A percentile compares a stretch with the other conserved stretches of the same genome.
Conservation (phyloP, 2,797 vertebrate genomes). For the Gallinago solitaria region DNA sequence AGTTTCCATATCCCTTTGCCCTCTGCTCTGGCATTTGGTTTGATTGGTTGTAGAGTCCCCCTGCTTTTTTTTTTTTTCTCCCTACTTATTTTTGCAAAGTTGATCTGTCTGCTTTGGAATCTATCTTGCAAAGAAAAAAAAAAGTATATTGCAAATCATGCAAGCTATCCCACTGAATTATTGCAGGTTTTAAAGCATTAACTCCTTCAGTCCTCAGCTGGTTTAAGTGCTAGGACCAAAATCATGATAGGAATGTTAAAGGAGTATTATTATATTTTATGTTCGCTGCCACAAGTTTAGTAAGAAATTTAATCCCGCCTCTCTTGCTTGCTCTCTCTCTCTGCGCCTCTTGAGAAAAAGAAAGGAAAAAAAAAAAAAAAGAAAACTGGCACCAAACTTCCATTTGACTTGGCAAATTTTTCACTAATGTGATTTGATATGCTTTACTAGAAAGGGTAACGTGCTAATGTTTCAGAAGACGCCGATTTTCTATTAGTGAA, state of each 20-base stretch:
- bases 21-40: conserved; percentile 72
- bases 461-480: conserved; percentile 74
- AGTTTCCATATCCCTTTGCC: conserved; percentile 78
- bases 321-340: neutral
- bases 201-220: conserved; percentile 25
- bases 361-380: neutral
- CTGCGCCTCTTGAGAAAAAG: neutral
- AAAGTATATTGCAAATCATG: conserved; percentile 10
- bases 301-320: conserved; percentile 66
- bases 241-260: conserved; percentile 64
- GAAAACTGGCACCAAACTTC: conserved; percentile 66
- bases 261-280: conserved; percentile 70
- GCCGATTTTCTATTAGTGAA: conserved; percentile 73
- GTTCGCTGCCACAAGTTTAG: conserved; percentile 62
- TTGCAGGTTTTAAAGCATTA: conserved; percentile 30
- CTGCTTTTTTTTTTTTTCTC: fast-evolving
- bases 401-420: conserved; percentile 74
- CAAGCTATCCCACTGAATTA: conserved; percentile 22
- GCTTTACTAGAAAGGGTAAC: conserved; percentile 73
- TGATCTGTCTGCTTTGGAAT: neutral
- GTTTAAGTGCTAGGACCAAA: conserved; percentile 30
- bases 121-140: conserved; percentile 34
- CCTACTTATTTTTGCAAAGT: conserved; percentile 12
- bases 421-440: conserved; percentile 70
- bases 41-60: conserved; percentile 48